Base-by-base conservation (phyloP, 2,888 invertebrate genomes). In the Habroteleia sp. region DNA sequence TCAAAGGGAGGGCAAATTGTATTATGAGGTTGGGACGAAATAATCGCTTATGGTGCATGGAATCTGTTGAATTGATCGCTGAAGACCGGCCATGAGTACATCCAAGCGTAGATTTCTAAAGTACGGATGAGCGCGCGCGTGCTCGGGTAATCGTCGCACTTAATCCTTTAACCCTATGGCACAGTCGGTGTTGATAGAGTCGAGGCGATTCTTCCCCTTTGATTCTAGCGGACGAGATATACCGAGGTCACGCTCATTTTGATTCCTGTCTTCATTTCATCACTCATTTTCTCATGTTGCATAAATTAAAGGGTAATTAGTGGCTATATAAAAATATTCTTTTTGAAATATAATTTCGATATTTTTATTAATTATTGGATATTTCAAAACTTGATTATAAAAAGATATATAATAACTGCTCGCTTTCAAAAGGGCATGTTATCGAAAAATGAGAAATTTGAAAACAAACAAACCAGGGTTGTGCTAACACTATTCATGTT, bases 111-210 rank as follows among this genome's bases (percentile, higher is more conserved):
- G 42, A 52, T 69, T 60, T 60, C 44, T 48, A 33, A 68, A 52
- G 50, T 58, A 41, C 50, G 68, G 62, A 72, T 46, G 66, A 62
- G 54, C 58, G 56, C 62, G 66, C 68, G 74, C 72, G 62, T 68
- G 54, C 56, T 71, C 46, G 69, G 71, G 63, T 60, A 78, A 79
- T 80, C 77, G 65, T 66, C 37, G 52, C 75, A 76, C 66, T 80
- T 81, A 76, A 80, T 79, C 78, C 63, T 66, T 78, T 78, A 75
- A 80, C 79, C 79, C 63, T 65, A 56, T 69, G 71, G 56, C 50
- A 44, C 58, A 66, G 76, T 39, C 62, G 62, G 74, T 58, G 77
- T 74, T 77, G 77, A 77, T 77, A 63, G 56, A 74, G 71, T 71
- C 62, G 62, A 60, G 60, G 48, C 68, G 69, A 77, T 73, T 73